Conservation (phyloP, 2,888 invertebrate genomes). For the Nudaria mundana region DNA sequence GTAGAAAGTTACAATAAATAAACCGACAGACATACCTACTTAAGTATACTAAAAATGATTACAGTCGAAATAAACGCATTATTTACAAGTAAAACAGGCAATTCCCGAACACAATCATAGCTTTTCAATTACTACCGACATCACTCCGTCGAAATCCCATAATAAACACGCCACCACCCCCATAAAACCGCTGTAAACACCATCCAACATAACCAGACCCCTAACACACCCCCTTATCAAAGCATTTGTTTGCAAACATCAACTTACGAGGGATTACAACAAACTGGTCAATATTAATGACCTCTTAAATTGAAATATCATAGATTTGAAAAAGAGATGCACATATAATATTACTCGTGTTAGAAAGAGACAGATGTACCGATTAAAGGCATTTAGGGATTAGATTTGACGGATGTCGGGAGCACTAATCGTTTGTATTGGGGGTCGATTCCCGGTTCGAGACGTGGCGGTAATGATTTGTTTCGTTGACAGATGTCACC, state of each 20-base stretch:
- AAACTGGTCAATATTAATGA: slow-evolving; percentile 35
- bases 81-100: slow-evolving; percentile 32
- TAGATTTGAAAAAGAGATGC: slow-evolving; percentile 51
- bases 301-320: slow-evolving; percentile 39
- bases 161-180: slow-evolving; percentile 24
- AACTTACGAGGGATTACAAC: slow-evolving; percentile 15
- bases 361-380: slow-evolving; percentile 30
- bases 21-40: too few relatives aligned
- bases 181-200: slow-evolving; percentile 15
- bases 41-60: too few relatives aligned
- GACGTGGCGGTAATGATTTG: slow-evolving; percentile 57
- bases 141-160: slow-evolving; percentile 19
- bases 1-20: too few relatives aligned
- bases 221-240: slow-evolving; percentile 17
- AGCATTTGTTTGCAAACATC: slow-evolving; percentile 16
- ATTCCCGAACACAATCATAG: slow-evolving; percentile 29
- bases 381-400: slow-evolving; percentile 50
- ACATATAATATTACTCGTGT: slow-evolving; percentile 15
- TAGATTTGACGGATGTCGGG: slow-evolving; percentile 53
- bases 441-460: slow-evolving; percentile 42
- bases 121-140: slow-evolving; percentile 32
- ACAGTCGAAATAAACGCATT: slow-evolving; percentile 25
- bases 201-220: slow-evolving; percentile 10
- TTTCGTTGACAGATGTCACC: slow-evolving; percentile 68
- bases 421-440: slow-evolving; percentile 47